Conservation (phyloP, 1,140 invertebrate genomes). For the Dendroctonus ponderosae region DNA sequence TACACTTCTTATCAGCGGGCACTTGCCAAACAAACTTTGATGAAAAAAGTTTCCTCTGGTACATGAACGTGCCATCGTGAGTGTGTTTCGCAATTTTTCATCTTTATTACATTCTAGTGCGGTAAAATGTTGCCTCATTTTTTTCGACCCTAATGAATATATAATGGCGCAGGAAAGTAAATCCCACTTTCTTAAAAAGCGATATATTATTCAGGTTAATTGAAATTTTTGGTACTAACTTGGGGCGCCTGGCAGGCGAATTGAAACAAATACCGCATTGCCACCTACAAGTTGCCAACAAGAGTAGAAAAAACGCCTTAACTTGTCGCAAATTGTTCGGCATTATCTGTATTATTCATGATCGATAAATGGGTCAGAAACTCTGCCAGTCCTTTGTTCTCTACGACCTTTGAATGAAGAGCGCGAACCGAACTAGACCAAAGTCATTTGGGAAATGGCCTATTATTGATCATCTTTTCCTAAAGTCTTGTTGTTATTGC, state of each 20-base stretch:
- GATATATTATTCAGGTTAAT: neutral
- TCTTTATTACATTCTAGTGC: too few relatives aligned
- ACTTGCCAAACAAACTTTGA: too few relatives aligned
- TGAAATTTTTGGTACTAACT: neutral
- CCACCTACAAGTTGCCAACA: neutral
- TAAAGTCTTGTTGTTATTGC: too few relatives aligned
- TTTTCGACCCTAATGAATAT: too few relatives aligned
- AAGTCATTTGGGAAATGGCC: neutral
- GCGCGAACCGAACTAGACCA: neutral
- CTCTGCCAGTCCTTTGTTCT: constrained; percentile 2
- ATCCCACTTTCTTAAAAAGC: neutral
- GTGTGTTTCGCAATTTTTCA: too few relatives aligned
- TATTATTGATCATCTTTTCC: too few relatives aligned
- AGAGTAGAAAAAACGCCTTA: neutral
- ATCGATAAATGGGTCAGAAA: constrained; percentile 10
- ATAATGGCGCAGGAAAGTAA: neutral
- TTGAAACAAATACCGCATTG: neutral
- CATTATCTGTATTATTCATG: neutral
- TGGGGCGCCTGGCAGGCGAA: neutral
- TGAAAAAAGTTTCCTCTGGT: too few relatives aligned
- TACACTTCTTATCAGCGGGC: too few relatives aligned
- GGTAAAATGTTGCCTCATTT: too few relatives aligned
- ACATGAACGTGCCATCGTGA: too few relatives aligned
- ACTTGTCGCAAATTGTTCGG: neutral
- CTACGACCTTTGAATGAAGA: neutral